Conservation (phyloP, 2,888 invertebrate genomes). For the Elmis aenea region DNA sequence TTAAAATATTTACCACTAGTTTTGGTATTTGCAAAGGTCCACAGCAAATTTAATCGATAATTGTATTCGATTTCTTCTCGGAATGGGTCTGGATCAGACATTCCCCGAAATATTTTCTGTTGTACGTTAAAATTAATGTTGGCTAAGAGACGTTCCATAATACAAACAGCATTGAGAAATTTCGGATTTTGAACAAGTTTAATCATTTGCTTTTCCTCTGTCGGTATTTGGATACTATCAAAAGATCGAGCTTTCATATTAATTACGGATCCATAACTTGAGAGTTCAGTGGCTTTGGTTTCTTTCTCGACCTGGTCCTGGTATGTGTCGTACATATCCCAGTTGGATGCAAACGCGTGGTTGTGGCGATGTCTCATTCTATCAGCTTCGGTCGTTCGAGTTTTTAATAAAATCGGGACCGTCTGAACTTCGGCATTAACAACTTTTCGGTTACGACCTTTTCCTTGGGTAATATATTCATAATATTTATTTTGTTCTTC, state of each 20-base stretch:
- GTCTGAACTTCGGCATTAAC: conserved; percentile 69
- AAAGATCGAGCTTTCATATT: conserved; percentile 18
- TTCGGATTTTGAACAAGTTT: conserved; percentile 37
- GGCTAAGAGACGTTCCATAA: conserved; percentile 68
- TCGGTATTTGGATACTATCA: conserved; percentile 32
- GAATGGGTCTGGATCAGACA: conserved; percentile 57
- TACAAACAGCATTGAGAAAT: conserved; percentile 59
- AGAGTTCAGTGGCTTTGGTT: conserved; percentile 38
- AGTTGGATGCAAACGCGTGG: conserved; percentile 65
- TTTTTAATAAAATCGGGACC: conserved; percentile 54
- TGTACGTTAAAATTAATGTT: conserved; percentile 60
- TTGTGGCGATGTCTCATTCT: conserved; percentile 54
- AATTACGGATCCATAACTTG: conserved; percentile 34
- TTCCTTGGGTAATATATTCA: conserved; percentile 61
- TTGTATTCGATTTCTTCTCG: conserved; percentile 60
- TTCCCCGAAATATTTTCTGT: conserved; percentile 67
- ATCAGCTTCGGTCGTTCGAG: conserved; percentile 57
- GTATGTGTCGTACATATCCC: conserved; percentile 74
- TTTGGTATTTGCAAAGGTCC: conserved; percentile 57
- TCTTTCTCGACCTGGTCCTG: conserved; percentile 29
- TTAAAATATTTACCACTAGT: conserved; percentile 45
- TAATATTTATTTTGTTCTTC: conserved; percentile 63
- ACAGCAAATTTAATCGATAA: conserved; percentile 62
- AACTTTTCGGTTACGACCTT: conserved; percentile 62
- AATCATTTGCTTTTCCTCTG: conserved; percentile 39